Evolutionary conservation across 2,888 invertebrate species (phyloP).

Genomic region (Hedychridium roseum): DNA sequence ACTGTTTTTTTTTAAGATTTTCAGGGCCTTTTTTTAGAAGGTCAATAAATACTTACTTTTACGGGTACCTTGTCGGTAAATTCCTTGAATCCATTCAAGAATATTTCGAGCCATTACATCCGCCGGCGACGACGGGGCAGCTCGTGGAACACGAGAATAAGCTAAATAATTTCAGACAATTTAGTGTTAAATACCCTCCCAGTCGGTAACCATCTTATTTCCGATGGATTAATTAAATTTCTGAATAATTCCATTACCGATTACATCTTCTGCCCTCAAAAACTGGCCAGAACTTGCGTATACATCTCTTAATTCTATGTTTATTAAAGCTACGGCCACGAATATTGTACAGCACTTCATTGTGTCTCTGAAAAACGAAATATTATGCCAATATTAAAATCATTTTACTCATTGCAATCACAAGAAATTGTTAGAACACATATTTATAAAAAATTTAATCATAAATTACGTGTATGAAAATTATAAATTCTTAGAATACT

Average conservation of each 20-base stretch:
- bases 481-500: background rate
- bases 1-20: too few species aligned
- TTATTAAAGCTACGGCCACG: too few species aligned
- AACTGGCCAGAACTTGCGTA: background rate
- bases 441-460: background rate
- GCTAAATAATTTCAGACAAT: slow-evolving; percentile 42
- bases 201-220: too few species aligned
- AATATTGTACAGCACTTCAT: too few species aligned
- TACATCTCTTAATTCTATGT: too few species aligned
- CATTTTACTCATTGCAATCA: background rate
- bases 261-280: background rate
- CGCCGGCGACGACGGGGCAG: slow-evolving; percentile 57
- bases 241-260: background rate
- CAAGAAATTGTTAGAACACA: too few species aligned
- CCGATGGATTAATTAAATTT: too few species aligned
- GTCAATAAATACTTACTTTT: slow-evolving; percentile 68
- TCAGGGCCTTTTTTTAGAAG: too few species aligned
- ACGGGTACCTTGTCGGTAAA: slow-evolving; percentile 71
- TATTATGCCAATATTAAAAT: too few species aligned
- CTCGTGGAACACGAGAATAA: slow-evolving; percentile 44
- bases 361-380: too few species aligned
- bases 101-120: slow-evolving; percentile 80
- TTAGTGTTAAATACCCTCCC: slow-evolving; percentile 13
- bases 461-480: background rate
- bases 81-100: slow-evolving; percentile 78